phyloP scores from a whole-genome alignment of 2,888 invertebrate species.

The Caenorhabditis uteleia region DNA sequence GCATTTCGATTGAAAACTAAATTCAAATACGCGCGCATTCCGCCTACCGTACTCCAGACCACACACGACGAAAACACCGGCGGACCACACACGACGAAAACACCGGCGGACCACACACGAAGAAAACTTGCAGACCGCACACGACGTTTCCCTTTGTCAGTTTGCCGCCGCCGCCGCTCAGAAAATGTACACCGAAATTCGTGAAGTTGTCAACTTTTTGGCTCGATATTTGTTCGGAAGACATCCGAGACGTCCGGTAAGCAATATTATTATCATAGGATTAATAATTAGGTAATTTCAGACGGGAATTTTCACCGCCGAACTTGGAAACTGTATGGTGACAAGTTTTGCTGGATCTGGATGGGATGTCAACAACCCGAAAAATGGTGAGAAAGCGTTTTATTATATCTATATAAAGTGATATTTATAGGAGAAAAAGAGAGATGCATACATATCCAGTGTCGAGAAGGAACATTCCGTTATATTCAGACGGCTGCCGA shows the following conservation, averaged over 20 bases:
- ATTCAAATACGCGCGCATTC: too few relatives aligned
- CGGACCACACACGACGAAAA: too few relatives aligned
- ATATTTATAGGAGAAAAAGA: slow-evolving; percentile 29
- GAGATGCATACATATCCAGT: slow-evolving; percentile 23
- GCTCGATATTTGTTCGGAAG: slow-evolving; percentile 27
- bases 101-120: too few relatives aligned
- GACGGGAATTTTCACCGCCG: slow-evolving; percentile 41
- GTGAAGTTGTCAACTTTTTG: slow-evolving; percentile 47
- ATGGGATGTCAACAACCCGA: slow-evolving; percentile 34
- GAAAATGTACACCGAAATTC: slow-evolving; percentile 54
- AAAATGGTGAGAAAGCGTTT: slow-evolving; percentile 10
- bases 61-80: too few relatives aligned
- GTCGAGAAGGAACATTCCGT: slow-evolving; percentile 15
- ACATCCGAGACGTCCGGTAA: slow-evolving; percentile 40
- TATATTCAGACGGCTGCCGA: slow-evolving; percentile 25
- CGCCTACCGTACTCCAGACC: too few relatives aligned
- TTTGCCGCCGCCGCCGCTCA: too few relatives aligned
- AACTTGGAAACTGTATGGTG: slow-evolving; percentile 42
- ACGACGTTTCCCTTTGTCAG: too few relatives aligned
- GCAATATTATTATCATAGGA: background rate
- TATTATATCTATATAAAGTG: background rate
- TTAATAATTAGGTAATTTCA: background rate
- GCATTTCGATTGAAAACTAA: too few relatives aligned
- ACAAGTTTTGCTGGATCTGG: slow-evolving; percentile 16
- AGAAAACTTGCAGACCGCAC: too few relatives aligned